Percentiles rank a stretch among this genome's conserved stretches.
phyloP scores from a whole-genome alignment of 2,113 vertebrate species.

The Orycteropus afer region DNA sequence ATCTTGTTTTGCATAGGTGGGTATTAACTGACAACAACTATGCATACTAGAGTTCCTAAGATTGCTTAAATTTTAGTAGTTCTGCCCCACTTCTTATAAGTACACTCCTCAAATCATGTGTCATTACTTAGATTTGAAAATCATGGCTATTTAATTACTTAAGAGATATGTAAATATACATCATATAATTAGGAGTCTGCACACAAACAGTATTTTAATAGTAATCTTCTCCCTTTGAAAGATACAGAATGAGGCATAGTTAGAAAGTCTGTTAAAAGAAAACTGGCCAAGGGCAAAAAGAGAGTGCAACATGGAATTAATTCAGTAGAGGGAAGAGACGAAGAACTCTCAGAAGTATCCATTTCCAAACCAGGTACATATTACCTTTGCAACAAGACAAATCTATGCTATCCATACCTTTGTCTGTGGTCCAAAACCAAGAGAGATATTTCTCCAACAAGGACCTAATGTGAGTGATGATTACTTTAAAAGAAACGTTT shows the following conservation, averaged over 20 bases:
- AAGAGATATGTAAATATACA: background rate
- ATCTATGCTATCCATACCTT: background rate
- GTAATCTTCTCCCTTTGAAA: background rate
- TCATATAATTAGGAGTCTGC: background rate
- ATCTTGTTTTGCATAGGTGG: background rate
- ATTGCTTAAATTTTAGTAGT: background rate
- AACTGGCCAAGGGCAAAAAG: background rate
- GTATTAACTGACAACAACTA: background rate
- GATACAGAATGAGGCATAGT: background rate
- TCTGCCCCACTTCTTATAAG: background rate
- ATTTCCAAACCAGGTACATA: constrained; percentile 23
- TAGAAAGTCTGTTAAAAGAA: constrained; percentile 6
- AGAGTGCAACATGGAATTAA: background rate
- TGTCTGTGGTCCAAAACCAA: background rate
- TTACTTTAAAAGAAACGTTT: constrained; percentile 29
- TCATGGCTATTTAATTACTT: background rate
- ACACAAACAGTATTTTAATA: constrained; percentile 22
- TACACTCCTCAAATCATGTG: background rate
- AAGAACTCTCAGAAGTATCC: background rate
- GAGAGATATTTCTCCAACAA: constrained; percentile 2
- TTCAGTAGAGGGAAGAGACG: constrained; percentile 31
- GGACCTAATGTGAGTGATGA: constrained; percentile 27
- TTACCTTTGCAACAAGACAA: constrained; percentile 21
- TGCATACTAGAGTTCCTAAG: background rate
- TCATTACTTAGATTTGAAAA: constrained; percentile 11